Evolutionary conservation across 2,888 invertebrate species (phyloP).

Genomic region (Odontocolon sp.): DNA sequence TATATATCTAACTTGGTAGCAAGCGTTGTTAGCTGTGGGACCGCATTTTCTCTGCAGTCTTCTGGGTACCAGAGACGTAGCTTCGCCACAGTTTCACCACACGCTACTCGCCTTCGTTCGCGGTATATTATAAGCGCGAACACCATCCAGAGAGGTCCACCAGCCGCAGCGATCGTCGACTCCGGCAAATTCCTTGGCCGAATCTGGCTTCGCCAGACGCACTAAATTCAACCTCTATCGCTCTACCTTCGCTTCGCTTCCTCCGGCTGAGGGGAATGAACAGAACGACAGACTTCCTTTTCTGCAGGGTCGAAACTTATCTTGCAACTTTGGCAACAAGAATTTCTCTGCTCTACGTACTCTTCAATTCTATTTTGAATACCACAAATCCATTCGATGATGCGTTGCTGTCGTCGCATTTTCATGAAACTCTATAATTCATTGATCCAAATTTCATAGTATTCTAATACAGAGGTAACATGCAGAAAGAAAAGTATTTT

Average conservation of each 20-base stretch:
- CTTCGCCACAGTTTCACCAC: neutral
- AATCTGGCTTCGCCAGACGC: conserved; percentile 52
- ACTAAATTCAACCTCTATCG: conserved; percentile 43
- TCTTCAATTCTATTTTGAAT: too few species aligned
- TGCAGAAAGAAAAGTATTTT: too few species aligned
- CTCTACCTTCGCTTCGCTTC: neutral
- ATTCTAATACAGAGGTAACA: too few species aligned
- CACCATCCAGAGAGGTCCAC: neutral
- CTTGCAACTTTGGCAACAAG: too few species aligned
- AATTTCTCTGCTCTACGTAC: too few species aligned
- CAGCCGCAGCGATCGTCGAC: conserved; percentile 6
- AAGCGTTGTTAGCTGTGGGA: too few species aligned
- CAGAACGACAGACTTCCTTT: neutral
- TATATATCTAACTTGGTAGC: neutral
- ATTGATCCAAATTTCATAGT: too few species aligned
- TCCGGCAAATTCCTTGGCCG: conserved; percentile 54
- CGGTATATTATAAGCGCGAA: conserved; percentile 50
- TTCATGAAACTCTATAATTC: too few species aligned
- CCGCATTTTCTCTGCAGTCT: neutral
- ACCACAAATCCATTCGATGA: too few species aligned
- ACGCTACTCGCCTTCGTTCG: conserved; percentile 5
- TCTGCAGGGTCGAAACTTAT: too few species aligned
- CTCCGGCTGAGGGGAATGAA: neutral
- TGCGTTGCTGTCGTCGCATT: too few species aligned
- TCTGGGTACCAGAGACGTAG: neutral